Percentiles rank a stretch among this genome's conserved stretches.
Evolutionary conservation across 2,888 invertebrate species (phyloP).

Genomic region (Cyclophora punctaria): DNA sequence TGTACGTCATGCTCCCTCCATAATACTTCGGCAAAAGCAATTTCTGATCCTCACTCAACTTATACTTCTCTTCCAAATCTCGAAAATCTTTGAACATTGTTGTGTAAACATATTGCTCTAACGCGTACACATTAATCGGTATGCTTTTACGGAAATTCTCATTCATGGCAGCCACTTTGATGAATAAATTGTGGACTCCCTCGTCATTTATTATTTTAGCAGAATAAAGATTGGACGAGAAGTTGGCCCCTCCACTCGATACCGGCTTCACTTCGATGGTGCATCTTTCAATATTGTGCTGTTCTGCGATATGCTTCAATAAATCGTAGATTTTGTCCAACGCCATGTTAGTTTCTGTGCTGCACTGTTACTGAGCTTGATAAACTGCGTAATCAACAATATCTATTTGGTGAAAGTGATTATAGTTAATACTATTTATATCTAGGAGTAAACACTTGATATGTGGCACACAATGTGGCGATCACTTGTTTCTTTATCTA

Average conservation of each 20-base stretch:
- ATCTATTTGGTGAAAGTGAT: no score
- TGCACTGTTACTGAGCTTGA: no score
- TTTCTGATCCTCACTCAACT: conserved; percentile 23
- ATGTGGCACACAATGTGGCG: no score
- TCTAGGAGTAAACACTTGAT: no score
- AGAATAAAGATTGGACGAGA: background rate
- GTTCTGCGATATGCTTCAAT: background rate
- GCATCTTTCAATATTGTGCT: background rate
- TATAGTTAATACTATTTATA: no score
- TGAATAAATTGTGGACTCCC: background rate
- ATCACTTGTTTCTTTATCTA: no score
- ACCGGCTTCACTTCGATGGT: background rate
- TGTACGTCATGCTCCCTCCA: conserved; percentile 18
- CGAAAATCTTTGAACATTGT: conserved; percentile 14
- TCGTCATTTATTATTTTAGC: background rate
- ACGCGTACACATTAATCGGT: background rate
- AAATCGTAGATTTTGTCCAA: background rate
- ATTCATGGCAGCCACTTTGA: background rate
- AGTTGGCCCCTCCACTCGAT: conserved; percentile 1
- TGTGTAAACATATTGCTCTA: background rate
- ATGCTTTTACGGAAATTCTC: background rate
- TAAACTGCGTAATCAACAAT: no score
- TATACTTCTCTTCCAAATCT: conserved; percentile 25
- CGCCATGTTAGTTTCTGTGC: no score
- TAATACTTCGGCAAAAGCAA: conserved; percentile 30